Evolutionary conservation across 2,888 invertebrate species (phyloP), one percentile per base, ranked within the genome.

Genomic region (Escarpia spicata): DNA sequence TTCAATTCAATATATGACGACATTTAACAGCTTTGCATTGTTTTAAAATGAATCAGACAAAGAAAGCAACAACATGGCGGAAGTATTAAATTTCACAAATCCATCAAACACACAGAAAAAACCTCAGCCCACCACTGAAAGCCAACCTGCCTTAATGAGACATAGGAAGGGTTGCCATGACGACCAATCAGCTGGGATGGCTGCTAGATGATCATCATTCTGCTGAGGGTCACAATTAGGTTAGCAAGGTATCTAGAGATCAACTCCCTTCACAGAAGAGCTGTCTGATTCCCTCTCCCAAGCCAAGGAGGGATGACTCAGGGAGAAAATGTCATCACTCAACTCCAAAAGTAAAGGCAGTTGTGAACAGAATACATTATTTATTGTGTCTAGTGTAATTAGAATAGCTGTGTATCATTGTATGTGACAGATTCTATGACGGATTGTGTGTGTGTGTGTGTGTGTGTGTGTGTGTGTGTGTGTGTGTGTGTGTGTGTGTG

Each of bases 151-250:
- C 75, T 75, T 75, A 75, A 75, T 75, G 75, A 75, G 75, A 26
- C 75, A 75, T 26, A 26, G 75, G 75, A 75, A 75, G 75, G 19
- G 75, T 75, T 75, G n/a, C 75, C 75, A 75, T 75, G n/a, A 26
- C 75, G 19, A 75, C 75, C 75, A 75, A 75, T 75, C 75, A 75
- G 75, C 75, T 75, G 75, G 75, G 75, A 75, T 75, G 75, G 26
- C 75, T 75, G 75, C 75, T 75, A 75, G 26, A 75, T 75, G 75
- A n/a, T 26, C 75, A 75, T 75, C 75, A 75, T 75, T 75, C 75
- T 75, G 75, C 52, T 75, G 75, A 6, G n/a, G 75, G 75, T 6
- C 75, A 75, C 75, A 75, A 75, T 75, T 75, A 75, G 75, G 75
- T 75, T 75, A 75, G n/a, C 75, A 75, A 15, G 6, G 75, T 26